These are phyloP conservation scores for Alectoris magna DNA, from an alignment of 2,797 vertebrate genomes.

Conservation along the genomic window DNA sequence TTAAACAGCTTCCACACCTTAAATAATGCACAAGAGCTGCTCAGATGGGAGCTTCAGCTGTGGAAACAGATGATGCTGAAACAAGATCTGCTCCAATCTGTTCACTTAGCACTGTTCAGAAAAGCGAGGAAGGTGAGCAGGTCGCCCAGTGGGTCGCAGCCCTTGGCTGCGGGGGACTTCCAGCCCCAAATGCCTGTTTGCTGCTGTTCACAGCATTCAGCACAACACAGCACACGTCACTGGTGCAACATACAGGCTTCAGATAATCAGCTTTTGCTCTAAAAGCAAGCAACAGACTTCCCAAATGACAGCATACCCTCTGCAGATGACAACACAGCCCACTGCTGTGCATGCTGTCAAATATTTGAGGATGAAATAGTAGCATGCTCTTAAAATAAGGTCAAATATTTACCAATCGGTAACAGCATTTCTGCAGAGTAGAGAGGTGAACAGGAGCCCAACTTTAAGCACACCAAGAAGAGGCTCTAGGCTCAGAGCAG, in stretches of 20 bases:
- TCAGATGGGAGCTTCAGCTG: constrained; percentile 76
- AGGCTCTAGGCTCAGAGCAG: neutral
- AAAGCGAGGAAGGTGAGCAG: constrained; percentile 55
- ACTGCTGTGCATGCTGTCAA: neutral
- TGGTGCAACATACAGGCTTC: neutral
- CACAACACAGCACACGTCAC: neutral
- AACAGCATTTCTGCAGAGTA: neutral
- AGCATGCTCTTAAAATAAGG: neutral
- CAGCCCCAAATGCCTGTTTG: constrained; percentile 64
- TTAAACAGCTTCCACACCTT: constrained; percentile 75
- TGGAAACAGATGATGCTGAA: constrained; percentile 75
- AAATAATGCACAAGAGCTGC: constrained; percentile 78
- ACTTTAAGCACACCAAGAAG: neutral
- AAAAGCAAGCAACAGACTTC: neutral
- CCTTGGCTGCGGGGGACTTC: constrained; percentile 7
- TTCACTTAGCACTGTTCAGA: constrained; percentile 68
- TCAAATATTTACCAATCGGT: neutral
- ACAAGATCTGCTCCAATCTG: constrained; percentile 77
- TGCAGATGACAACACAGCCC: neutral
- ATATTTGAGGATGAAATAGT: neutral
- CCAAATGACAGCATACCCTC: neutral
- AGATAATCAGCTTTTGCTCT: neutral
- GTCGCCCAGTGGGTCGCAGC: constrained; percentile 41
- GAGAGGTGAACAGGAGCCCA: neutral
- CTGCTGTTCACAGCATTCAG: constrained; percentile 46